Base-by-base conservation (phyloP, 2,888 invertebrate genomes). In the Macroteleia sp. region DNA sequence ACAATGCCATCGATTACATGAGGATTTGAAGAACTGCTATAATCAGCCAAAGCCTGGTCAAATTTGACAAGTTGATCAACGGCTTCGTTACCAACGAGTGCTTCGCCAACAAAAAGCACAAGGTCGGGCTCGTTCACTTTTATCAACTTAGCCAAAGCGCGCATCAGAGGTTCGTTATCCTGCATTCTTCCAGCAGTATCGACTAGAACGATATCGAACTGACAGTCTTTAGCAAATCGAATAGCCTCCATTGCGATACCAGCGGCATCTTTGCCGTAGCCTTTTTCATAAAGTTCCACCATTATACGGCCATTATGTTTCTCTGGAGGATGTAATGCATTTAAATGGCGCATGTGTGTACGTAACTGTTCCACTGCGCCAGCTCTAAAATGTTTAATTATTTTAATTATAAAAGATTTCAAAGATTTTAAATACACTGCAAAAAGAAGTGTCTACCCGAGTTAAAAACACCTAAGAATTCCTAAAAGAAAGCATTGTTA, bases 131-230 rank as follows among this genome's bases (percentile, higher is more conserved):
- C 96, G 92, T 99, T 99, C 41, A 99, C 97, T 92, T 96, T 97
- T 87, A 99, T 99, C 81, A 99, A 93, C 93, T 99, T 99, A 3
- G 99, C 96, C 54, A 99, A 93, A 0, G 99, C 98, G 79, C 98
- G 94, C 99, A 99, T 99, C 36, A 99, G 93, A 0, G 99, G 99
- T 90, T 99, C 99, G 91, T 99, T 99, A 92, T 99, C 99, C 92
- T 99, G 99, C 99, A 99, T 99, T 74, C 99, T 94, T n/a, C 99
- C 99, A 32, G 99, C 99, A 0, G 99, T 99, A 92, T 99, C 99
- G 14, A 99, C 95, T n/a, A 99, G 92, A 0, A 99, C 99, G 8
- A 99, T 95, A 92, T 99, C 98, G 62, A 97, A 94, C 61, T 93
- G 94, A 0, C 94, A 93, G 86, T 98, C 98, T 56, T 94, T 93